Evolutionary conservation across 2,888 invertebrate genomes (phyloP), one percentile per base, ranked within the genome.

Genomic region (Drosophila kokeensis): DNA sequence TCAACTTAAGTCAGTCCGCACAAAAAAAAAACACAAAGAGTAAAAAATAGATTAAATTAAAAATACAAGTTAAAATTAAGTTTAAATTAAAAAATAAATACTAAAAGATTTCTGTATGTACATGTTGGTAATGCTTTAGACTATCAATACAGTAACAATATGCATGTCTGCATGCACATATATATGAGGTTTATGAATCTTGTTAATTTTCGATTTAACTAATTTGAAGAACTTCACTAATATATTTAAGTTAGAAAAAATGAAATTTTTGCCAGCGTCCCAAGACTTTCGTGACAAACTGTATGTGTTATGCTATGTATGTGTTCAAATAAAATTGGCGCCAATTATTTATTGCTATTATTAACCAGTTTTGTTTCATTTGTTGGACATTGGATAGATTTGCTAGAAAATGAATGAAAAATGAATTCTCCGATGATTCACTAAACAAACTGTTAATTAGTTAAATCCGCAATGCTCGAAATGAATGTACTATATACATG

Each of bases 371-470:
- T 45, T 15, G 1, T 27, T 11, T 7, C 2, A 2, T 18, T 5
- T 2, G 32, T 34, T 21, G n/a, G 11, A n/a, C 13, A 52, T 15
- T 18, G 18, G 24, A 29, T 30, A 40, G 29, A 21, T 29, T 40
- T 21, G 13, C 24, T 38, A 18, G 13, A 36, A 36, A 53, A 34
- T 18, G n/a, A n/a, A n/a, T n/a, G n/a, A n/a, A n/a, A n/a, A 24
- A 27, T 24, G 21, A 24, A 45, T 55, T 34, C n/a, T 6, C 24
- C 2, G 29, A 21, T 64, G 61, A 64, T 21, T 61, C 64, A 49
- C 48, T 29, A 6, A 60, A 45, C 24, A 24, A 24, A 64, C 48
- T 45, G 48, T 30, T 61, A 61, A 61, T 32, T 38, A 38, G 30
- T 38, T 11, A 36, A 49, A 24, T 38, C 48, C 36, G 30, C 36